Evolutionary conservation across 2,113 vertebrate species (phyloP), one percentile per base, ranked within the genome.

Genomic region (Platichthys flesus): DNA sequence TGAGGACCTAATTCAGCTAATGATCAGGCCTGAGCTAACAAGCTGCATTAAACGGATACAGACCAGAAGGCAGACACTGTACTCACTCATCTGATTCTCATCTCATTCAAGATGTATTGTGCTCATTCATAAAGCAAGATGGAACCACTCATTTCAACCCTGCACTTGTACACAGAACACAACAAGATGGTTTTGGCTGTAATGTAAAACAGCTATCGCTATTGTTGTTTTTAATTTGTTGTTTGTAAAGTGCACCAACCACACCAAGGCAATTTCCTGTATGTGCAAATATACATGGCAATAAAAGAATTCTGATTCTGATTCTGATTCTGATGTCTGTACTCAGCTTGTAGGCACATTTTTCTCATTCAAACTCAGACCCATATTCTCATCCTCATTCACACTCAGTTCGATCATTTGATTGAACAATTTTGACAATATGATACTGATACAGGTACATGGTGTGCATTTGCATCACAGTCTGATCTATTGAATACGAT

Each of bases 1-100:
- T 51, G 56, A 76, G 49, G 66, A 68, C 72, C 78, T 85, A 82
- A 85, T 85, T 90, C 77, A 81, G 84, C 85, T 90, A 90, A 88
- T 90, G 73, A 81, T 73, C 63, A 62, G 51, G 26, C 24, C 56
- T n/a, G 28, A 45, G 65, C 57, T 72, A 58, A 67, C 67, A 71
- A 70, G 60, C 67, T 81, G 47, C 65, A 47, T 81, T 83, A 90
- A 82, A 83, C 71, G 0, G 83, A 84, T 78, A 67, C 75, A 37
- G 67, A 73, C 60, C 52, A 13, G 61, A 23, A n/a, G 66, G 23
- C 20, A 40, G 69, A 28, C 60, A 51, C 24, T 23, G 40, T 9
- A 3, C 35, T 63, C 82, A 49, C 54, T 75, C 81, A 42, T 75
- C 21, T 23, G 24, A 51, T 9, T 20, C 57, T 64, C 51, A 52